phyloP scores from a whole-genome alignment of 2,113 vertebrate genomes.

The Candoia aspera region DNA sequence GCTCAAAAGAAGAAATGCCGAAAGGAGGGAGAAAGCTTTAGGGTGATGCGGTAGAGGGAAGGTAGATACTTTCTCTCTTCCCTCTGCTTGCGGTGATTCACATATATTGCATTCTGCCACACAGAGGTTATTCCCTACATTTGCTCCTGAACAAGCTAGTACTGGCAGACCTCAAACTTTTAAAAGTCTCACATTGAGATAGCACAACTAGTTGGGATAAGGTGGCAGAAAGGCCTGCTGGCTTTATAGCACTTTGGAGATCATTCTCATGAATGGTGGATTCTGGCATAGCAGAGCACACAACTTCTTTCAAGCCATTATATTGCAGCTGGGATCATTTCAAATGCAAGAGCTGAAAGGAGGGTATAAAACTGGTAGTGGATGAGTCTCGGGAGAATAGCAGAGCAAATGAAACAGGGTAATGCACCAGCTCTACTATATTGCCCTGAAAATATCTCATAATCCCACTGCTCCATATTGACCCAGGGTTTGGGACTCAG shows the following conservation, averaged over 20 bases:
- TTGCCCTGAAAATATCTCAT: background rate
- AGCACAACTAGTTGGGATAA: background rate
- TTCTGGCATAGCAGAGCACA: too few relatives aligned
- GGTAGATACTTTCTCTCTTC: background rate
- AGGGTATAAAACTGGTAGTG: background rate
- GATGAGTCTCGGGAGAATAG: background rate
- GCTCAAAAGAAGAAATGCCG: background rate
- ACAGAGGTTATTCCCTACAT: background rate
- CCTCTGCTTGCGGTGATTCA: background rate
- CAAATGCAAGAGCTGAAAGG: background rate
- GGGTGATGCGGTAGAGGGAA: background rate
- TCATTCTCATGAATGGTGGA: background rate
- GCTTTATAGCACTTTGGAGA: background rate
- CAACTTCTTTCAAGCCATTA: background rate
- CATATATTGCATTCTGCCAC: background rate
- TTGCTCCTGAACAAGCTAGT: background rate
- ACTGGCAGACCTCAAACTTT: background rate
- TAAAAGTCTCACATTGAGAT: background rate
- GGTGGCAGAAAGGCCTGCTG: background rate
- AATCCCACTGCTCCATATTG: background rate
- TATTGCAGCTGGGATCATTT: background rate
- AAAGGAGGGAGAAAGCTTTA: background rate
- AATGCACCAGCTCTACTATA: background rate
- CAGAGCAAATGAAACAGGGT: background rate
- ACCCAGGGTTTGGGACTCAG: background rate